These are phyloP conservation scores for Acanthopleura granulata DNA, from an alignment of 2,888 invertebrate species.

Conservation along the genomic window DNA sequence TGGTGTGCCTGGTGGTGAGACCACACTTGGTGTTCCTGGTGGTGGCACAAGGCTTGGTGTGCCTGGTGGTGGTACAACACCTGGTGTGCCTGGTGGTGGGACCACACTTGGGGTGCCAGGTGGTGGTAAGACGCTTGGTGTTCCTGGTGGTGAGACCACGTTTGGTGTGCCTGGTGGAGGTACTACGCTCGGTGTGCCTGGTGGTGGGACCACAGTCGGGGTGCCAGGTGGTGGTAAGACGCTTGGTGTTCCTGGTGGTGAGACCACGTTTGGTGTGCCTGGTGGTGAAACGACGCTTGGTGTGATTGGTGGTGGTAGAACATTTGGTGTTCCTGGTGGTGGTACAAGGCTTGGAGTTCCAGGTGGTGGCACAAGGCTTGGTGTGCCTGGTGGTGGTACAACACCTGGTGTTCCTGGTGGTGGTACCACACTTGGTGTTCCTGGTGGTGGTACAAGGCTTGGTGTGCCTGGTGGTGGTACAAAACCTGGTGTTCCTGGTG, in stretches of 20 bases:
- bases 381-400: neutral
- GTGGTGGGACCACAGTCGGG: neutral
- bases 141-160: neutral
- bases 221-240: neutral
- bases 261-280: neutral
- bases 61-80: neutral
- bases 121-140: neutral
- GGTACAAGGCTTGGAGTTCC: neutral
- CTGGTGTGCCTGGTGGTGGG: neutral
- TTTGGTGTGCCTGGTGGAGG: neutral
- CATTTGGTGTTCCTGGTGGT: neutral
- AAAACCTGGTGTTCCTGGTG: slow-evolving; percentile 1
- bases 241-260: neutral
- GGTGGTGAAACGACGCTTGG: neutral
- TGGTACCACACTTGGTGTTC: neutral
- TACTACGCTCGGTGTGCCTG: neutral
- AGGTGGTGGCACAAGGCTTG: neutral
- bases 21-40: neutral
- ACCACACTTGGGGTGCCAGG: neutral
- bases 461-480: slow-evolving; percentile 1
- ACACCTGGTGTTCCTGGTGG: neutral
- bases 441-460: neutral
- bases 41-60: neutral
- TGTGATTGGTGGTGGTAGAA: neutral
- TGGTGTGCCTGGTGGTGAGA: neutral